phyloP scores from a whole-genome alignment of 2,888 invertebrate species.

The Lathronympha strigana region DNA sequence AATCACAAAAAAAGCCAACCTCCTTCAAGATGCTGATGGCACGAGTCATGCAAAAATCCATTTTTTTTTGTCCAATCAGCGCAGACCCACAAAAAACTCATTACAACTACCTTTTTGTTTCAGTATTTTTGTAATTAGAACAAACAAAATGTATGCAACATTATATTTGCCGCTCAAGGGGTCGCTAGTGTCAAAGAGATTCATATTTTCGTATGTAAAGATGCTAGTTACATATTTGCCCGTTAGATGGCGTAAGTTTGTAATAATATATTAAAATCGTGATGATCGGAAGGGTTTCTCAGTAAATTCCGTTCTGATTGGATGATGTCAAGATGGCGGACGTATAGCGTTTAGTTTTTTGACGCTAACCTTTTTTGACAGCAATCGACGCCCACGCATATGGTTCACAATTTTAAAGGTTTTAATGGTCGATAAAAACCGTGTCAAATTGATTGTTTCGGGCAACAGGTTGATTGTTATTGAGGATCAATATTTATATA shows the following conservation, averaged over 20 bases:
- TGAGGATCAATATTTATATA: conserved; percentile 1
- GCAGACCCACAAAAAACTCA: conserved; percentile 68
- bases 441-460: conserved; percentile 27
- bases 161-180: not conserved
- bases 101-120: conserved; percentile 54
- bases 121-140: conserved; percentile 68
- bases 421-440: conserved; percentile 30
- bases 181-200: not conserved
- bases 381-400: conserved; percentile 36
- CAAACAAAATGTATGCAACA: conserved; percentile 54
- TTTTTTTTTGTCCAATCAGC: conserved; percentile 63
- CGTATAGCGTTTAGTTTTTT: conserved; percentile 36
- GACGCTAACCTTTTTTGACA: conserved; percentile 29
- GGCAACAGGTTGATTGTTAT: conserved; percentile 10
- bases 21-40: conserved; percentile 55
- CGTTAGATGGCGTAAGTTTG: conserved; percentile 12
- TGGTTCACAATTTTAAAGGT: conserved; percentile 19
- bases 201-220: not conserved
- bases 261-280: conserved; percentile 51
- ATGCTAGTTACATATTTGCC: not conserved
- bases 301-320: conserved; percentile 63
- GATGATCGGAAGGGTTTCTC: conserved; percentile 58
- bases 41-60: conserved; percentile 72
- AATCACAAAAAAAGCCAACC: conserved; percentile 50
- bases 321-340: conserved; percentile 66